Conservation (phyloP, 1,140 invertebrate genomes). For the Drosophila setifemur region DNA sequence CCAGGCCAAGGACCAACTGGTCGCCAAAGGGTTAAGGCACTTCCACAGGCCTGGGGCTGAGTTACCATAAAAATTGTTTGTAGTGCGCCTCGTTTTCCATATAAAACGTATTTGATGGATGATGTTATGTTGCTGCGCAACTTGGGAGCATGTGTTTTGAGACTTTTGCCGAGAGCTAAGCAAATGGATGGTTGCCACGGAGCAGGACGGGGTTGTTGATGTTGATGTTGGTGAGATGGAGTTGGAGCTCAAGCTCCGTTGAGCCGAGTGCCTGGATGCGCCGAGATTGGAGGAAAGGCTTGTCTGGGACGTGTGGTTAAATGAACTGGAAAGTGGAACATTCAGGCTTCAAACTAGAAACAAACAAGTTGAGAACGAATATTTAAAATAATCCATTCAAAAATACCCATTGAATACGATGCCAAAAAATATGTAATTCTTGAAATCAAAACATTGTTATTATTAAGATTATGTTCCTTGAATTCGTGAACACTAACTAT, state of each 20-base stretch:
- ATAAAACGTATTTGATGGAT: slow-evolving; percentile 78
- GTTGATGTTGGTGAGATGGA: neutral
- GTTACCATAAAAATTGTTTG: slow-evolving; percentile 63
- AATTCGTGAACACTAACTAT: no score
- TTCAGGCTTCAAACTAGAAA: neutral
- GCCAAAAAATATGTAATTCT: no score
- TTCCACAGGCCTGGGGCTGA: neutral
- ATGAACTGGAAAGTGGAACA: slow-evolving; percentile 53
- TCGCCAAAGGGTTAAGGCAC: slow-evolving; percentile 54
- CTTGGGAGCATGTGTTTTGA: slow-evolving; percentile 73
- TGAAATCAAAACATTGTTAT: no score
- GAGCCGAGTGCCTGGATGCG: slow-evolving; percentile 50
- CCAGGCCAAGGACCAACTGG: slow-evolving; percentile 17
- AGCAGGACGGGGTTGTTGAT: neutral
- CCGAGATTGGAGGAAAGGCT: slow-evolving; percentile 49
- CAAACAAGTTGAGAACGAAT: neutral
- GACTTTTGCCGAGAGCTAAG: slow-evolving; percentile 57
- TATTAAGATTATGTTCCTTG: no score
- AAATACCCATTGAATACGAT: neutral
- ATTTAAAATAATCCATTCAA: neutral
- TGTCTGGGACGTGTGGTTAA: slow-evolving; percentile 52
- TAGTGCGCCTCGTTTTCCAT: slow-evolving; percentile 64
- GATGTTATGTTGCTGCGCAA: slow-evolving; percentile 72
- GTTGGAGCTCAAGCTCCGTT: slow-evolving; percentile 3
- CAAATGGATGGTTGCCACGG: slow-evolving; percentile 38